Conservation (phyloP, 2,888 invertebrate genomes). For the Xiphydria camelus region DNA sequence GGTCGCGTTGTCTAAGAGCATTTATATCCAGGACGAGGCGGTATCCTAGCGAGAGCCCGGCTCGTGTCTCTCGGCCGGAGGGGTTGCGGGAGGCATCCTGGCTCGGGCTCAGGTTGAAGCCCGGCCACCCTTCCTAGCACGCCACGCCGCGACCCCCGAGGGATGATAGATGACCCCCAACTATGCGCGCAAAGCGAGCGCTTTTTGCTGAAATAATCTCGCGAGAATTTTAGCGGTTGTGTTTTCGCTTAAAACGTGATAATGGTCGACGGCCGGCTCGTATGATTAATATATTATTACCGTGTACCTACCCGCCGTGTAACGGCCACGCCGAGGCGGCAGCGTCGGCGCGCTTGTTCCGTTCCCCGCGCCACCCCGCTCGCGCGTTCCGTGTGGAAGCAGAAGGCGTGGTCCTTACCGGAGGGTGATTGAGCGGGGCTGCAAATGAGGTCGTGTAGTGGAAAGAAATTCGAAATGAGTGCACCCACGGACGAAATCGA, state of each 20-base stretch:
- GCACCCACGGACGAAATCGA: slow-evolving; percentile 19
- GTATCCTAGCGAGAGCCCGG: too few relatives aligned
- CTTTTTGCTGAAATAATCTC: slow-evolving; percentile 47
- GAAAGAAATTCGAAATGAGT: too few relatives aligned
- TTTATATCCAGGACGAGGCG: background rate
- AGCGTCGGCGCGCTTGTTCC: background rate
- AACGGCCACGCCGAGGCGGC: background rate
- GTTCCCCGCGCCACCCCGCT: background rate
- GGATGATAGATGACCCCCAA: slow-evolving; percentile 39
- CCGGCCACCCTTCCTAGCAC: slow-evolving; percentile 13
- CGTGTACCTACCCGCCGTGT: background rate
- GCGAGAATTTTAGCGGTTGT: slow-evolving; percentile 38
- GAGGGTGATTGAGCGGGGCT: too few relatives aligned
- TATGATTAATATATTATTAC: slow-evolving; percentile 36
- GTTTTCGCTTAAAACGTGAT: slow-evolving; percentile 31
- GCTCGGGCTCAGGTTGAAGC: slow-evolving; percentile 4
- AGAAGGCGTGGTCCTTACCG: too few relatives aligned
- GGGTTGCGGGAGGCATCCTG: too few relatives aligned
- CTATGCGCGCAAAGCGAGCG: slow-evolving; percentile 29
- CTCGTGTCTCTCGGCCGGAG: too few relatives aligned
- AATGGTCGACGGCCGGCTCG: slow-evolving; percentile 30
- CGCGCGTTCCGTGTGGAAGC: too few relatives aligned
- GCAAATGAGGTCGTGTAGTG: too few relatives aligned
- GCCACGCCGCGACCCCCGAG: slow-evolving; percentile 8
- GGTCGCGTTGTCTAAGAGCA: background rate